Percentiles rank a stretch among this genome's conserved stretches.
phyloP scores from a whole-genome alignment of 1,140 invertebrate genomes.

The Papilio xuthus region DNA sequence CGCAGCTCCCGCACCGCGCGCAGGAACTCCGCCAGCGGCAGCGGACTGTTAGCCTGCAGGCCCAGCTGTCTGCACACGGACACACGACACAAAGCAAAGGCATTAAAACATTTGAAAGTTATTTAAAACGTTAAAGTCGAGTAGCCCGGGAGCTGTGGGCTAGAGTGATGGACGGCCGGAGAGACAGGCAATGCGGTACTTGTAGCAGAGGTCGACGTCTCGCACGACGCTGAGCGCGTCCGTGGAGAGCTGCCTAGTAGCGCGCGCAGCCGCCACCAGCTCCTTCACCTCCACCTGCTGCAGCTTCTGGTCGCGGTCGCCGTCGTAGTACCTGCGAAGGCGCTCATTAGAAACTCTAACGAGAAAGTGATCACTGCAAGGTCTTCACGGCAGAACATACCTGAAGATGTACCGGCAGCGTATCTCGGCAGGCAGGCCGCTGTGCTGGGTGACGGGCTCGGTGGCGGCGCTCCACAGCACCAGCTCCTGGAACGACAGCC shows the following conservation, averaged over 20 bases:
- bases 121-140: no score
- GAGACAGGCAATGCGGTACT: constrained; percentile 40
- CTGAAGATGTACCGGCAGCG: constrained; percentile 79
- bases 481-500: constrained; percentile 75
- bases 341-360: neutral
- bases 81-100: neutral
- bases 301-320: constrained; percentile 61
- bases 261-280: constrained; percentile 61
- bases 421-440: constrained; percentile 68
- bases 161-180: constrained; percentile 43
- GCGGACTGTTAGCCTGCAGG: constrained; percentile 55
- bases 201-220: constrained; percentile 60
- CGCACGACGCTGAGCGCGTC: constrained; percentile 63
- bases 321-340: constrained; percentile 59
- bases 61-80: constrained; percentile 57
- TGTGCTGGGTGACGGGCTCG: constrained; percentile 73
- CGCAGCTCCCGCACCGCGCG: constrained; percentile 70
- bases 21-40: constrained; percentile 70
- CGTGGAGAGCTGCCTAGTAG: constrained; percentile 52
- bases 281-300: constrained; percentile 66
- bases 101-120: no score
- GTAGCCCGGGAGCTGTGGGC: no score
- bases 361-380: neutral
- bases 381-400: constrained; percentile 40
- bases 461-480: constrained; percentile 70